Base-by-base conservation (phyloP, 1,140 invertebrate species). In the Tetramorium simillimum region DNA sequence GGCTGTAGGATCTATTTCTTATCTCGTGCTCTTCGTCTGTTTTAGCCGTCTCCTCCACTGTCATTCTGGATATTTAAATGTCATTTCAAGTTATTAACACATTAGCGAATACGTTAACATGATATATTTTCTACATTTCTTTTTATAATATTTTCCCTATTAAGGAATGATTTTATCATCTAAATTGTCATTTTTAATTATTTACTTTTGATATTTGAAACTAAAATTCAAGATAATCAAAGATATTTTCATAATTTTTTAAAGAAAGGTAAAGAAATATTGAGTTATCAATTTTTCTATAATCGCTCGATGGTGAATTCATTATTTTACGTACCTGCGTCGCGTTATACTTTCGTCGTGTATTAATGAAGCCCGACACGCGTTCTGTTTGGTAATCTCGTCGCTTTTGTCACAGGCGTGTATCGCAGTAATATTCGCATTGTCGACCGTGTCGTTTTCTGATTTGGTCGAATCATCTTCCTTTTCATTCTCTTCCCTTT, bases 401-500 rank as follows among this genome's bases (percentile, higher is more conserved):
- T 60, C 28, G 4, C 40, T 58, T 28, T 56, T 28, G 40, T 33
- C 56, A 24, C 56, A 86, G 3, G 93, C 80, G 65, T 87, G 92
- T 62, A 94, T 93, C 62, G 93, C 94, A 6, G 94, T 94, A 33
- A 93, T 85, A 69, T 94, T 93, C 12, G 82, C 85, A 21, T 72
- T 72, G 10, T 92, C 88, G 6, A 76, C 88, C 12, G 85, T 92
- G 28, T 92, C 85, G 43, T 82, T 89, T 21, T 91, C 90, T 9
- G 76, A 78, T 24, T 80, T 86, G 2, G 56, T 58, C 1, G 84
- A 91, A 60, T 70, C 33, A 49, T 92, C 86, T 86, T 91, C 84
- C 69, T 81, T 16, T 67, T 84, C 69, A 76, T 87, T 60, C 24
- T 86, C 65, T 16, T 62, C 33, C 58, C 65, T 46, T 12, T 69